Evolutionary conservation across 2,888 invertebrate species (phyloP), one percentile per base, ranked within the genome.

Genomic region (Caenorhabditis sp.): DNA sequence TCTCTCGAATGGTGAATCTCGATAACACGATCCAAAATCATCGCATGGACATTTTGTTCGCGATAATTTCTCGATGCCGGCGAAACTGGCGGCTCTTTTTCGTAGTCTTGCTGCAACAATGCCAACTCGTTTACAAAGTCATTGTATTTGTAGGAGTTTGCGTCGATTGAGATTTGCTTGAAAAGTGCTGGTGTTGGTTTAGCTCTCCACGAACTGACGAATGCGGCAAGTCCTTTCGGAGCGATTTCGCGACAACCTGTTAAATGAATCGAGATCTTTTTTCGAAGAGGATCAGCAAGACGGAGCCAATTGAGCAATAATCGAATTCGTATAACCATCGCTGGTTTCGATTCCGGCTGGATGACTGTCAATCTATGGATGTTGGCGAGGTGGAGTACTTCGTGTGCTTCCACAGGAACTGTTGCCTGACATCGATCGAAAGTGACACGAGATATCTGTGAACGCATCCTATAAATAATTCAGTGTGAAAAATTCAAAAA

Each of bases 111-210:
- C 49, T 73, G 73, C 8, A 73, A 62, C 10, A 21, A 26, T 51
- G 69, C 74, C 27, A 74, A 55, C 23, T 58, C 64, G 27, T 63
- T 57, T 26, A 74, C 55, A 58, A 74, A 69, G 10, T 69, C 74
- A 27, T 69, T 66, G 43, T 63, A 74, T 21, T 69, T 74, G 58
- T 66, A 74, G 23, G 74, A 69, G 8, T 64, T 66, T n/a, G 63
- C 74, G 50, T 74, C 74, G 26, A 74, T 62, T 4, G 74, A 62
- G 17, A 74, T 66, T 37, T 74, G 69, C 36, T 63, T 63, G 65
- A 74, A 74, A 4, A 66, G 14, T 14, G 63, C 63, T n/a, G 66
- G 63, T 21, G 59, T 58, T 26, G 31, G 2, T 3, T n/a, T 17
- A 5, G 26, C 24, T n/a, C 61, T 23, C 74, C 74, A 74, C 4